A percentile compares a stretch with the other conserved stretches of the same genome.
Conservation (phyloP, 2,113 vertebrate species). For the Todiramphus chloris region DNA sequence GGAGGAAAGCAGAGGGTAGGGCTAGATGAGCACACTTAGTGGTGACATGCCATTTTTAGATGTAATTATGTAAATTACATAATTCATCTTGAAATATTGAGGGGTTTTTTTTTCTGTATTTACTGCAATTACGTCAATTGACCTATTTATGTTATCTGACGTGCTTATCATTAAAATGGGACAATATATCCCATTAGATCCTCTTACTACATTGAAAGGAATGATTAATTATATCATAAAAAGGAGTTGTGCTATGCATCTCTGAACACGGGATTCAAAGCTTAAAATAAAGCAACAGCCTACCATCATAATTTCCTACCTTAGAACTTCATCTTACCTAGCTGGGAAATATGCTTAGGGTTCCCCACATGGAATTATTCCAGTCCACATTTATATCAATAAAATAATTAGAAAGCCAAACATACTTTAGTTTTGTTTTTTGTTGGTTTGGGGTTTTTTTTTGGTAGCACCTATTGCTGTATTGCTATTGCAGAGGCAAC, state of each 20-base stretch:
- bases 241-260: conserved; percentile 69
- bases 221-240: conserved; percentile 71
- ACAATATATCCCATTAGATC: conserved; percentile 75
- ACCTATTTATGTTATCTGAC: conserved; percentile 79
- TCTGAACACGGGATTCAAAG: conserved; percentile 63
- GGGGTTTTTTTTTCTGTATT: conserved; percentile 56
- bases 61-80: conserved; percentile 74
- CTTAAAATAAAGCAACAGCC: conserved; percentile 51
- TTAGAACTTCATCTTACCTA: not conserved
- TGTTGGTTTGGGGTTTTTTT: not conserved
- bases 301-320: not conserved
- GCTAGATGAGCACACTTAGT: conserved; percentile 24
- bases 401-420: not conserved
- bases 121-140: conserved; percentile 78
- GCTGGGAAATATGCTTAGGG: not conserved
- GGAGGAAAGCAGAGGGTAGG: conserved; percentile 7
- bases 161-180: conserved; percentile 74
- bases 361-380: not conserved
- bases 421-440: not conserved
- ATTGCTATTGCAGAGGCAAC: not conserved
- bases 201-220: conserved; percentile 66
- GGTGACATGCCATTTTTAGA: conserved; percentile 72
- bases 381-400: not conserved
- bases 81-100: conserved; percentile 68
- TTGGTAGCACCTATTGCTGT: not conserved